Evolutionary conservation across 1,140 invertebrate genomes (phyloP).

Genomic region (Mamestra configurata): DNA sequence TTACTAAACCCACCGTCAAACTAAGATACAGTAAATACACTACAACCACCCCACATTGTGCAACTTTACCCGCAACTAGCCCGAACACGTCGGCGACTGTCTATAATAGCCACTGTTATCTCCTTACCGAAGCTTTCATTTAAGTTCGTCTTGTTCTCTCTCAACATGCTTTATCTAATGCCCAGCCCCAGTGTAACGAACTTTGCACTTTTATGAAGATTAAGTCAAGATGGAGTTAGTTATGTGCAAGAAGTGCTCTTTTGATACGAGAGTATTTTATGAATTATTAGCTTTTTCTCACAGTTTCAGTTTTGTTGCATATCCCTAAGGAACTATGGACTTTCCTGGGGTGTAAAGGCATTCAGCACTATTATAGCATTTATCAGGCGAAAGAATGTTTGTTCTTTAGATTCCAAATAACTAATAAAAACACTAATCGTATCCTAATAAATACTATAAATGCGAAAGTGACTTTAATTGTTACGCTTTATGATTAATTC

Average conservation of each 20-base stretch:
- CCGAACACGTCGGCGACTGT: not conserved
- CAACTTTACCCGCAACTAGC: constrained; percentile 7
- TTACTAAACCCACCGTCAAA: not conserved
- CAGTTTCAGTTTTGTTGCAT: too few relatives aligned
- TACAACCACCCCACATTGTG: not conserved
- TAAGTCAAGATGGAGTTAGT: constrained; percentile 1
- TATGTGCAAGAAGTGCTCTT: not conserved
- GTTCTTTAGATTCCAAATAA: too few relatives aligned
- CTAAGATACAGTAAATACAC: constrained; percentile 20
- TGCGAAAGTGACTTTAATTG: too few relatives aligned
- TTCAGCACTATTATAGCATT: too few relatives aligned
- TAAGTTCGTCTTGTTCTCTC: constrained; percentile 39
- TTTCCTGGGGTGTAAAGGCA: too few relatives aligned
- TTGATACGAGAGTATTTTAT: not conserved
- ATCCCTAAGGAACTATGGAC: too few relatives aligned
- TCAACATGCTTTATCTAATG: constrained; percentile 27
- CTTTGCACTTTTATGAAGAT: not conserved
- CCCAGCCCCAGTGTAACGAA: not conserved
- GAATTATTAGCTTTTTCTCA: too few relatives aligned
- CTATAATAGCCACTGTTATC: constrained; percentile 39
- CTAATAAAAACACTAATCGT: too few relatives aligned
- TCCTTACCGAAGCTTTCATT: constrained; percentile 44
- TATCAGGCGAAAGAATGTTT: too few relatives aligned
- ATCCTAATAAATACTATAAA: too few relatives aligned
- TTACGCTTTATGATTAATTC: too few relatives aligned